Evolutionary conservation across 1,140 invertebrate species (phyloP), one percentile per base, ranked within the genome.

Genomic region (Limonius californicus): DNA sequence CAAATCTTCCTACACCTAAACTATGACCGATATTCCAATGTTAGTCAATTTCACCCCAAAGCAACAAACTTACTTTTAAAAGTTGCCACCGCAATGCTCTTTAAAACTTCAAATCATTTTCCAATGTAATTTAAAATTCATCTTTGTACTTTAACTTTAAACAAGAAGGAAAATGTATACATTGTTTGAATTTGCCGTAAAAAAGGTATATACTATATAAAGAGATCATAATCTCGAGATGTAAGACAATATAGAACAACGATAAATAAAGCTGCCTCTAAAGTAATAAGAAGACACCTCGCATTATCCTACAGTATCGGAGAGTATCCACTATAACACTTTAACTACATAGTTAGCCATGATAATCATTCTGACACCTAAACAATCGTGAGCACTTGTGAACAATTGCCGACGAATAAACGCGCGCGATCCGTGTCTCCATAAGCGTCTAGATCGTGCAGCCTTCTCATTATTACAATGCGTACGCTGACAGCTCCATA

Each of bases 301-400:
- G 20, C 16, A 23, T 57, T 39, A 19, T 2, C 20, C 30, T 21
- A 35, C 42, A 16, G 55, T 57, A 39, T 39, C 20, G 20, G 27
- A 15, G 39, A 23, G 39, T 59, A 47, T 16, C 12, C 16, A 15
- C 39, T 19, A 45, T 23, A 47, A 59, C 57, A 59, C 19, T n/a
- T 56, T 62, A 56, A 62, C 54, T 45, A 56, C 60, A 62, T 57
- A 56, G 60, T 62, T 62, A 61, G 54, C 56, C 32, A 53, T 59
- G 59, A 67, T 67, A 67, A 67, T 67, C 65, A 65, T 59, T 64
- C 55, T 65, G 65, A 67, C 65, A 67, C 65, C 62, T 67, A 61
- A 66, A 67, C 65, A 67, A 67, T 67, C 54, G 65, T 23, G 23
- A 50, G 45, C 45, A 50, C 45, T 50, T 50, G 43, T 45, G 43